Evolutionary conservation across 2,888 invertebrate genomes (phyloP), one percentile per base, ranked within the genome.

Genomic region (Nomada ferruginata): DNA sequence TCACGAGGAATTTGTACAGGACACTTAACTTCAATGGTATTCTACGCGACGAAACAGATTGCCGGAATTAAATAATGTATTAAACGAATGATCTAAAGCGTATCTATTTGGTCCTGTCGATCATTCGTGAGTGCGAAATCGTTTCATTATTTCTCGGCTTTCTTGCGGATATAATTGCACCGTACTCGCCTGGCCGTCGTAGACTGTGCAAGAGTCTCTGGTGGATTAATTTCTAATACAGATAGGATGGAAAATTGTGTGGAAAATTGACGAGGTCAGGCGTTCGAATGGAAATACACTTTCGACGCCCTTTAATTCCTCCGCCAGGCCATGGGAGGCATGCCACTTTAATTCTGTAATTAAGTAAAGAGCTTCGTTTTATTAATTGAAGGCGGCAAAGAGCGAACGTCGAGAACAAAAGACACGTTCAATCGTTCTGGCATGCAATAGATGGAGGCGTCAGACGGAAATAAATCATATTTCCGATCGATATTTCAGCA

Each of bases 331-430:
- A 47, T 2, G 29, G 23, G n/a, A 61, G 60, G 53, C 10, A 44
- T 65, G 44, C 4, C 10, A 29, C 2, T 59, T 60, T 78, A 36
- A 13, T 44, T n/a, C 50, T 52, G 26, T 36, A 72, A 79, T 79
- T 68, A 79, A 71, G 61, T 26, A 36, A 63, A 44, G 13, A 53
- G 47, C 44, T 70, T 20, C 55, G 75, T 13, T 42, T 13, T 52
- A 59, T 63, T 66, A 79, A 82, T 82, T 75, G 57, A 74, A 61
- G 42, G 15, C 15, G 52, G 44, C 47, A 72, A 76, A 79, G 47
- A 50, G 26, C 15, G 13, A n/a, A 29, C 18, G n/a, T 4, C 26
- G 53, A 1, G 47, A 13, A 47, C 64, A 53, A 66, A 61, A 29
- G 55, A 5, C 55, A 29, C 10, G 66, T 20, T 76, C 36, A 80